Base-by-base conservation (phyloP, 1,140 invertebrate genomes). In the Hyposmocoma kahamanoa region DNA sequence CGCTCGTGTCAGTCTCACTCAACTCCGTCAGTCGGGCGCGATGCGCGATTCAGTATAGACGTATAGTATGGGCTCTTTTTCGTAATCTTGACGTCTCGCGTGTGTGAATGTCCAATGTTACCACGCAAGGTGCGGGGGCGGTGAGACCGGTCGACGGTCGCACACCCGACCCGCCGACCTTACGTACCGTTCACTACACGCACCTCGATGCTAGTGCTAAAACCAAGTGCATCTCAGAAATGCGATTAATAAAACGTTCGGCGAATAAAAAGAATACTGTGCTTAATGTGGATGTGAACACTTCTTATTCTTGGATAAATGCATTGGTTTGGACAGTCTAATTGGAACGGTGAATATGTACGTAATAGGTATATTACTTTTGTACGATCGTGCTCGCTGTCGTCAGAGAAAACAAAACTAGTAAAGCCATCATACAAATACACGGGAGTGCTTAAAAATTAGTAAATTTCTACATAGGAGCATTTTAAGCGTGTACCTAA, bases 151-250 rank as follows among this genome's bases (percentile, higher is more conserved):
- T 81, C 70, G 60, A n/a, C n/a, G 64, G 68, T 75, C 66, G 61
- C 64, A 65, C 64, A 65, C 57, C 61, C 72, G 73, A 73, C 73
- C 76, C 58, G 67, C 59, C 76, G 77, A 81, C 77, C 77, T 81
- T 76, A 80, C 70, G 62, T 73, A 78, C 77, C 74, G 74, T 76
- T 78, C 74, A 76, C 74, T 64, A 56, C 62, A 75, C 71, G 73
- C 76, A 76, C 68, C 65, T 66, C 65, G 39, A 46, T 50, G 60
- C 62, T 65, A 50, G 60, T 64, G 61, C 60, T 62, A 49, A 52
- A 53, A 61, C 64, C 62, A 56, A 65, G 68, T 69, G 68, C 71
- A 73, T 72, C 67, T 50, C 52, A 59, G 53, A 65, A 64, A 70
- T 70, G 62, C 59, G 56, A 50, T 56, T 66, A 48, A 67, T 55